Evolutionary conservation across 2,888 invertebrate genomes (phyloP), one percentile per base, ranked within the genome.

Genomic region (Pristionchus maxplancki): DNA sequence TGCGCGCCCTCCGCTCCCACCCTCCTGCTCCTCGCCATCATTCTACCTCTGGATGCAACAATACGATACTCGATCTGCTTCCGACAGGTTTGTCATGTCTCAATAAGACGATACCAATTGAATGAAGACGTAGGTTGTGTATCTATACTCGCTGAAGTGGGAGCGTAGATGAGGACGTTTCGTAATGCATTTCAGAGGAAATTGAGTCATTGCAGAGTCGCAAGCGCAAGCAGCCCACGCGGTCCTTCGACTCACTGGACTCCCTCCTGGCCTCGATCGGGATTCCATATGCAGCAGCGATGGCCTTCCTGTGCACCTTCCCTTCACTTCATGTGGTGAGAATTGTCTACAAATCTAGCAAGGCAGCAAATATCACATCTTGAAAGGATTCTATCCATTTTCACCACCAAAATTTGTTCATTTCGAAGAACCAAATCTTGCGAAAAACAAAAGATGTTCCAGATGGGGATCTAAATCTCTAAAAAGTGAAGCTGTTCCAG

Each of bases 171-270:
- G n/a, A n/a, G n/a, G n/a, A n/a, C n/a, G n/a, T n/a, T n/a, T n/a
- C n/a, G n/a, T n/a, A n/a, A n/a, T n/a, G n/a, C n/a, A n/a, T n/a
- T n/a, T n/a, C n/a, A n/a, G n/a, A n/a, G n/a, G n/a, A n/a, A n/a
- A n/a, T n/a, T n/a, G n/a, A n/a, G n/a, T n/a, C n/a, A 64, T 50
- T 87, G 48, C 24, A 87, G 86, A 87, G 86, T 71, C 67, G 71
- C 15, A 87, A 87, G 50, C n/a, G 71, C 34, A 87, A 87, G 37
- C 86, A 87, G 71, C 86, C 86, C 31, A 87, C 37, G n/a, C 50
- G 58, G 2, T 71, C 86, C 0, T 87, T 87, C 50, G 86, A 87
- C 24, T 28, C 86, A 0, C 71, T 87, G 15, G 86, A 87, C 20
- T 44, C 71, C 28, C 86, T 87, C 2, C 50, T 87, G 0, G 67